These are phyloP conservation scores for Bradysia coprophila DNA, from an alignment of 1,140 invertebrate species.

Conservation along the genomic window DNA sequence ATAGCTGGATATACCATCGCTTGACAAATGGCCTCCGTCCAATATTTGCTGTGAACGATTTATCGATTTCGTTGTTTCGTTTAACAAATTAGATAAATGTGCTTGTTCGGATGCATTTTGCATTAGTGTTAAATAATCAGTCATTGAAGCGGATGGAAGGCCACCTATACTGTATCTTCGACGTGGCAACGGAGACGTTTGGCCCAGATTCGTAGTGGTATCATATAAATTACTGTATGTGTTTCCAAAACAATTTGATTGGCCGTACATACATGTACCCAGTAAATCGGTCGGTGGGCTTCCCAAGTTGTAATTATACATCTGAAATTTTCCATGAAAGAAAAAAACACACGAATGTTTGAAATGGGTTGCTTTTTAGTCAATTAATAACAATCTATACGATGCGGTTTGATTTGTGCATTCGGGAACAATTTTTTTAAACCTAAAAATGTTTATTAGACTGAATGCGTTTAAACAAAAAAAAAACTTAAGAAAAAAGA, in stretches of 20 bases:
- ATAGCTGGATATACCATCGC: slow-evolving; percentile 16
- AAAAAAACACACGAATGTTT: slow-evolving; percentile 5
- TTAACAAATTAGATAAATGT: slow-evolving; percentile 21
- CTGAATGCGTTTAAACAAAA: too few species aligned
- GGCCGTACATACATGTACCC: slow-evolving; percentile 6
- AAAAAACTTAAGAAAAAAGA: too few species aligned
- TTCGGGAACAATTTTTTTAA: too few species aligned
- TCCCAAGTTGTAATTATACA: slow-evolving; percentile 22
- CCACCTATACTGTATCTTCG: slow-evolving; percentile 23
- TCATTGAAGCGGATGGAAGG: slow-evolving; percentile 20
- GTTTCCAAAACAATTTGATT: neutral
- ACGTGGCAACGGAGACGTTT: slow-evolving; percentile 15
- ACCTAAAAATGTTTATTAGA: too few species aligned
- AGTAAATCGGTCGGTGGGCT: slow-evolving; percentile 15
- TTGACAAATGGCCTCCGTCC: neutral
- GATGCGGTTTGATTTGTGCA: too few species aligned
- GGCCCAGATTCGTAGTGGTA: slow-evolving; percentile 1
- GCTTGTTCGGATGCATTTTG: slow-evolving; percentile 4
- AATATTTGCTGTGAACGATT: slow-evolving; percentile 22
- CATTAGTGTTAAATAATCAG: slow-evolving; percentile 2
- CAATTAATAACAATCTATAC: too few species aligned
- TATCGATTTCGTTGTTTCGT: slow-evolving; percentile 23
- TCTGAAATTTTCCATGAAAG: slow-evolving; percentile 25
- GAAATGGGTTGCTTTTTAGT: too few species aligned
- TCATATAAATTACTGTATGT: neutral